phyloP scores from a whole-genome alignment of 2,888 invertebrate species.

The Hydrotaea cyrtoneurina region DNA sequence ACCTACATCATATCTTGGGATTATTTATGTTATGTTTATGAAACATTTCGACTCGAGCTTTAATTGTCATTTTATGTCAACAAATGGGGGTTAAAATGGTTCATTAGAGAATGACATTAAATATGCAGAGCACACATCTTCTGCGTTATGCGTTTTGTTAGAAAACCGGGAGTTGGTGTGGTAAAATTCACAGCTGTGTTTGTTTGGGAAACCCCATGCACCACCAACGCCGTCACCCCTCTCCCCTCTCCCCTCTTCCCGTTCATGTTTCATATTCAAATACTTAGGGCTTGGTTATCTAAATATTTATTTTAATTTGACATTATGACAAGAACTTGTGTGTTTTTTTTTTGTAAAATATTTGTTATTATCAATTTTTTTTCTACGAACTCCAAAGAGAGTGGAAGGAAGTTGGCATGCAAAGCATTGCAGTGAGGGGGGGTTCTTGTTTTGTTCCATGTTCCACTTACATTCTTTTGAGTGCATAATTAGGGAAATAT shows the following conservation, averaged over 20 bases:
- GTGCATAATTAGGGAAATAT: conserved; percentile 32
- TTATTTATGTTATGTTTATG: neutral
- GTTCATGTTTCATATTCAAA: neutral
- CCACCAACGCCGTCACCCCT: neutral
- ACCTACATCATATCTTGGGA: conserved; percentile 5
- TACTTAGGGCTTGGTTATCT: conserved; percentile 10
- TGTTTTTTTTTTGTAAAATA: neutral
- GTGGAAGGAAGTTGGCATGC: neutral
- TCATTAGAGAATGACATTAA: conserved; percentile 30
- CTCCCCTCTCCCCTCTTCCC: neutral
- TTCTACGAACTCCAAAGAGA: neutral
- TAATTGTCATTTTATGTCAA: conserved; percentile 66
- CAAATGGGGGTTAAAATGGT: conserved; percentile 31
- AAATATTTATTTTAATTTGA: conserved; percentile 24
- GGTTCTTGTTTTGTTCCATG: neutral
- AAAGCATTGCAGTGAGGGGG: neutral
- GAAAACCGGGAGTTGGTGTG: neutral
- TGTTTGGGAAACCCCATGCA: neutral
- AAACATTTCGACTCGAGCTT: conserved; percentile 29
- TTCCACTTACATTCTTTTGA: neutral
- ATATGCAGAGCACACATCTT: neutral
- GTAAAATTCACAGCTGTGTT: conserved; percentile 57
- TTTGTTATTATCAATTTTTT: neutral
- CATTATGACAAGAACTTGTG: conserved; percentile 16
- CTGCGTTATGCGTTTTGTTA: neutral